phyloP scores from a whole-genome alignment of 2,888 invertebrate genomes.

The Cosmia trapezina region DNA sequence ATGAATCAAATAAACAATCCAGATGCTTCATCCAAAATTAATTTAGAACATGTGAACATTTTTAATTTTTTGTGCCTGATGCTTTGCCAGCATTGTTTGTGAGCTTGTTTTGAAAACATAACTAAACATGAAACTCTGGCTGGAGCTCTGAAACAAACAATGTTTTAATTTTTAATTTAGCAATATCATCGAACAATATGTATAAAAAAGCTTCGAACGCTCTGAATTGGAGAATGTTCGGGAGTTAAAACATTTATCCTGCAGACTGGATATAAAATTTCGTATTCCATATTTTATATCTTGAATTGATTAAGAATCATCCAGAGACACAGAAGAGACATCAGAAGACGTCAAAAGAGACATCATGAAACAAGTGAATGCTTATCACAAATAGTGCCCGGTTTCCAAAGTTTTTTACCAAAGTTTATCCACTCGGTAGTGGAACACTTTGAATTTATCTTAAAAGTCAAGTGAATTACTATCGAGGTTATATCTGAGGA shows the following conservation, averaged over 20 bases:
- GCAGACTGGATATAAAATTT: too few species aligned
- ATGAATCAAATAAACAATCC: not conserved
- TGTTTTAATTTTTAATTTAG: not conserved
- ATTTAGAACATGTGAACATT: not conserved
- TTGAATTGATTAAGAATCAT: not conserved
- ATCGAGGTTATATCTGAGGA: too few species aligned
- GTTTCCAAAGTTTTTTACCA: too few species aligned
- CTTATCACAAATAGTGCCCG: too few species aligned
- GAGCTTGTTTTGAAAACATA: not conserved
- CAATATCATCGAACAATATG: not conserved
- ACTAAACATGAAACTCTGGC: conserved; percentile 2
- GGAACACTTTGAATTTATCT: too few species aligned
- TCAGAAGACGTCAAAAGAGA: too few species aligned
- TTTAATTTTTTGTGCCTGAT: not conserved
- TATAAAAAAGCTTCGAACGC: not conserved
- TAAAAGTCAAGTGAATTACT: too few species aligned
- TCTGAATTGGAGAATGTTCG: not conserved
- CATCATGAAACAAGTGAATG: too few species aligned
- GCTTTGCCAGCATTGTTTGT: not conserved
- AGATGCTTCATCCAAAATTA: not conserved
- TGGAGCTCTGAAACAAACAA: not conserved
- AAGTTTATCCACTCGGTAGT: too few species aligned
- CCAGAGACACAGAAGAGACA: too few species aligned
- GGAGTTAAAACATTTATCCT: not conserved
- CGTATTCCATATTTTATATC: not conserved